Percentiles rank a stretch among this genome's conserved stretches.
Conservation (phyloP, 2,797 vertebrate species). For the Rousettus madagascariensis region DNA sequence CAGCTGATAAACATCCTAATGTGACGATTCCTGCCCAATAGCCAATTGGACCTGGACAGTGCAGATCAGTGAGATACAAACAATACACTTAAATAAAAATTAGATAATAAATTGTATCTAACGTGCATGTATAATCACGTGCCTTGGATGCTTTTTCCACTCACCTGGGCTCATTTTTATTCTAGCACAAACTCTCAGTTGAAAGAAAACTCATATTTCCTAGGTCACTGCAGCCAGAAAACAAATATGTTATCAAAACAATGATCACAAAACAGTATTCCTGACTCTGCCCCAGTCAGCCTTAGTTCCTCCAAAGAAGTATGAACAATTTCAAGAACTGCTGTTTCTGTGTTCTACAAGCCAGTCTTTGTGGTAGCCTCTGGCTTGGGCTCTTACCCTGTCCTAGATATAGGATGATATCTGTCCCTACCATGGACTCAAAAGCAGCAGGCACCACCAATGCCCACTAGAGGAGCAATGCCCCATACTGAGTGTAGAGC, state of each 20-base stretch:
- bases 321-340: background rate
- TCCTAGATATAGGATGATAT: background rate
- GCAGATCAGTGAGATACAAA: background rate
- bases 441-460: background rate
- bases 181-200: background rate
- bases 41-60: background rate
- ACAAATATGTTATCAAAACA: conserved; percentile 23
- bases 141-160: background rate
- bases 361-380: background rate
- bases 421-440: too few relatives aligned
- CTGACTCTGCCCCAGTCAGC: background rate
- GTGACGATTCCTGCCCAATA: background rate
- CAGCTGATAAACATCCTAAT: background rate
- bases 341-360: background rate
- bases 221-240: background rate
- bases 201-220: background rate
- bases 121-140: background rate
- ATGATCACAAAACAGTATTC: background rate
- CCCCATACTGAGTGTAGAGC: background rate
- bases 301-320: background rate
- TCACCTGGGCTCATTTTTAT: background rate
- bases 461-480: rapidly evolving
- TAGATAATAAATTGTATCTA: background rate
- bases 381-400: background rate
- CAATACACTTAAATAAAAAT: conserved; percentile 27